Conservation (phyloP, 2,888 invertebrate species). For the Crocallis elinguaria region DNA sequence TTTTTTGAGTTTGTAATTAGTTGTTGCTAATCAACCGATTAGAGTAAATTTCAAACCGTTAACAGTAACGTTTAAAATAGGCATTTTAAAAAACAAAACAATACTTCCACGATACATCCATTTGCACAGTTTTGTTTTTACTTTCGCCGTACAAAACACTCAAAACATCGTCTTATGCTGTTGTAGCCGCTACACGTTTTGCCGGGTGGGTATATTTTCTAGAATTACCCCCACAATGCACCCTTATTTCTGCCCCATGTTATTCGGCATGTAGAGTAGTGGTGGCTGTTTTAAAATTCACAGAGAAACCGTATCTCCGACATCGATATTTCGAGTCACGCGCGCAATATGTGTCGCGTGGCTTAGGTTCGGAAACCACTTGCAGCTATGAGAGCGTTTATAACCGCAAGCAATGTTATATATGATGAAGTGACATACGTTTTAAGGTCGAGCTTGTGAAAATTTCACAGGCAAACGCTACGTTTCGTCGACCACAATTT, state of each 20-base stretch:
- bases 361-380: constrained; percentile 36
- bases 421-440: too few species aligned
- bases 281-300: constrained; percentile 38
- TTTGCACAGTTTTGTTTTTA: background rate
- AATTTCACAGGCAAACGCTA: too few species aligned
- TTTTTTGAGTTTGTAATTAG: too few species aligned
- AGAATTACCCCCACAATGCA: constrained; percentile 21
- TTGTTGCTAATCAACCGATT: too few species aligned
- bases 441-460: too few species aligned
- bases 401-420: background rate
- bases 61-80: too few species aligned
- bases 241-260: constrained; percentile 23
- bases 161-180: background rate
- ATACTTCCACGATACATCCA: too few species aligned
- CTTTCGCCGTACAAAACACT: background rate
- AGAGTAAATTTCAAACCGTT: too few species aligned
- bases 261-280: constrained; percentile 28
- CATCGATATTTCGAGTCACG: constrained; percentile 57
- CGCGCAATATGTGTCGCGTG: constrained; percentile 57
- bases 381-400: constrained; percentile 6
- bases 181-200: constrained; percentile 6
- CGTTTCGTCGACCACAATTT: too few species aligned
- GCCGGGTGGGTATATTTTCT: constrained; percentile 10
- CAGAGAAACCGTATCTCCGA: constrained; percentile 34
- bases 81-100: too few species aligned